Base-by-base conservation (phyloP, 2,797 vertebrate species). In the Clangula hyemalis region DNA sequence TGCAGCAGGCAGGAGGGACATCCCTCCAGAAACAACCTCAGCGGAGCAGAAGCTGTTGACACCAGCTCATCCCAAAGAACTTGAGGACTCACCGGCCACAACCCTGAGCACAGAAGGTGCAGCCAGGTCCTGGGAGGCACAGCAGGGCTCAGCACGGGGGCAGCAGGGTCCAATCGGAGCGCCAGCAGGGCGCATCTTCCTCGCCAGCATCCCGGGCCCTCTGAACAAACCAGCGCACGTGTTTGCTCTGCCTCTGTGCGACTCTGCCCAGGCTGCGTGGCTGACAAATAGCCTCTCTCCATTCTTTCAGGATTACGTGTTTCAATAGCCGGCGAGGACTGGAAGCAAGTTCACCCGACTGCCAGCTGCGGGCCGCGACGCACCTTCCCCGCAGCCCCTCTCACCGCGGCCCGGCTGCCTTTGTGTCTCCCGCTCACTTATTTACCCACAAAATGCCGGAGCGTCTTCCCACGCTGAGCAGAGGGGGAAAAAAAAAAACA, bases 291-390 rank as follows among this genome's bases (percentile, higher is more conserved):
- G 80, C 88, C 81, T 83, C 89, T 62, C 84, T 94, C 91, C 80
- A 51, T 95, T 94, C 89, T 89, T 93, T 57, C 2, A 61, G 77
- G 95, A 95, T 94, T 93, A 95, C 30, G 32, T 94, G 86, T 84
- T 91, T 84, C 85, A 86, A 32, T 8, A 85, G 89, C 34, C 81
- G 85, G 84, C 11, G 4, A 77, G 85, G 88, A 83, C 3, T 7
- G 90, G 82, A 72, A 92, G 85, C 54, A 68, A 85, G 84, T 16
- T 84, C 47, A 83, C 28, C 47, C 65, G 10, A 70, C 60, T 2
- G 34, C 68, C 76, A 80, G 80, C 81, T 60, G 54, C 0, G 0
- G 71, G 82, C 71, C 0, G 0, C 2, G 72, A 78, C 38, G 69
- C 62, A 85, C 64, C 90, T 85, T 80, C 74, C 49, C 56, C 0